A percentile compares a stretch with the other conserved stretches of the same genome.
phyloP scores from a whole-genome alignment of 2,888 invertebrate species.

The Sphinx pinastri region DNA sequence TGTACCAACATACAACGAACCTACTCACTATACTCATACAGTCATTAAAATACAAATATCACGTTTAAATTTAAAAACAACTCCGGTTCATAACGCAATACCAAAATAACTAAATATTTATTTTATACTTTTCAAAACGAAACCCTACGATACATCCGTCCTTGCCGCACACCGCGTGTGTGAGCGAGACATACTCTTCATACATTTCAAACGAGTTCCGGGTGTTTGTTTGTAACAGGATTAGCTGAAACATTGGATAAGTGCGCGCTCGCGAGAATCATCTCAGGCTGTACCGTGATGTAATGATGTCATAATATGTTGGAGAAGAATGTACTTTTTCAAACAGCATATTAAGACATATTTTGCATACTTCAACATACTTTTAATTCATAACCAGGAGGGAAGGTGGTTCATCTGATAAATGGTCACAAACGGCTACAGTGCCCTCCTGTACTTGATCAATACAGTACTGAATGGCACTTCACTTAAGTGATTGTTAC shows the following conservation, averaged over 20 bases:
- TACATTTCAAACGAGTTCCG: constrained; percentile 10
- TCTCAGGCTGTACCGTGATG: neutral
- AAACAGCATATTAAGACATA: too few species aligned
- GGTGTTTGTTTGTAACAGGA: constrained; percentile 3
- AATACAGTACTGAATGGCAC: too few species aligned
- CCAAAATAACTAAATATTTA: neutral
- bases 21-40: too few species aligned
- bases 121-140: constrained; percentile 11
- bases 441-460: too few species aligned
- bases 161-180: neutral
- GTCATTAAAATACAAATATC: neutral
- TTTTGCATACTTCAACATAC: too few species aligned
- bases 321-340: neutral
- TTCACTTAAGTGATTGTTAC: too few species aligned
- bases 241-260: constrained; percentile 14
- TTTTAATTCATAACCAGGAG: too few species aligned
- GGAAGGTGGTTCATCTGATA: too few species aligned
- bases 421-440: too few species aligned
- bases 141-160: neutral
- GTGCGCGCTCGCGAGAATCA: neutral
- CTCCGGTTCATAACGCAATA: neutral
- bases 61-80: neutral
- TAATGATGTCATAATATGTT: neutral
- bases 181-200: constrained; percentile 6
- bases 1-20: too few species aligned